These are phyloP conservation scores for Allobates femoralis DNA, from an alignment of 2,797 vertebrate genomes.

Conservation along the genomic window DNA sequence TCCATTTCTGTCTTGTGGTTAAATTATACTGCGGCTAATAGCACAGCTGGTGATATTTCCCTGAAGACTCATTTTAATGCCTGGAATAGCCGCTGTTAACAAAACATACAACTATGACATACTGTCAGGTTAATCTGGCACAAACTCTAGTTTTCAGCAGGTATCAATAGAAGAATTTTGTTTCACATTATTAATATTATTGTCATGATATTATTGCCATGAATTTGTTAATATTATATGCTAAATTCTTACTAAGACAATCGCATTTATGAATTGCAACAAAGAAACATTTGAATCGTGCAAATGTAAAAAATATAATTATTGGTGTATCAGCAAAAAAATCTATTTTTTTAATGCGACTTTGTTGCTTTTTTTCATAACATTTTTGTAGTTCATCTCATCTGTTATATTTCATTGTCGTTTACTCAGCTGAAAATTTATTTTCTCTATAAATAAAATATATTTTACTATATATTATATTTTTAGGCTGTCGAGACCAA, in stretches of 20 bases:
- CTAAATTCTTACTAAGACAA: not conserved
- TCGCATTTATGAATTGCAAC: not conserved
- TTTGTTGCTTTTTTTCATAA: not conserved
- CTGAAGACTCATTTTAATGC: slow-evolving; percentile 44
- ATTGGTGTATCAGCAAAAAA: not conserved
- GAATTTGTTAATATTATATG: not conserved
- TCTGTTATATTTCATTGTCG: not conserved
- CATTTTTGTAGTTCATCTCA: not conserved
- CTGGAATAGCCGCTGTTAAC: slow-evolving; percentile 40
- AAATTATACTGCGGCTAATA: slow-evolving; percentile 36
- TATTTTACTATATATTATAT: too few species aligned
- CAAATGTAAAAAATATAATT: not conserved
- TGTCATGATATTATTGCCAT: not conserved
- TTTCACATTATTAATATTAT: not conserved
- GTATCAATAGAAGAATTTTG: not conserved
- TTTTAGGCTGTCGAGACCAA: too few species aligned
- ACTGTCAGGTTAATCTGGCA: slow-evolving; percentile 38
- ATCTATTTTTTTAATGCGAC: not conserved
- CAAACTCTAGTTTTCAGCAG: not conserved
- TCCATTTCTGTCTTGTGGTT: slow-evolving; percentile 29
- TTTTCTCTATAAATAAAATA: too few species aligned
- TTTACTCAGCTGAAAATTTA: not conserved
- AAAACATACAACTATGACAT: slow-evolving; percentile 37
- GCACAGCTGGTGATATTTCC: slow-evolving; percentile 48
- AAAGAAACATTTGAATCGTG: not conserved